Conservation (phyloP, 2,888 invertebrate species). For the Nezara viridula region DNA sequence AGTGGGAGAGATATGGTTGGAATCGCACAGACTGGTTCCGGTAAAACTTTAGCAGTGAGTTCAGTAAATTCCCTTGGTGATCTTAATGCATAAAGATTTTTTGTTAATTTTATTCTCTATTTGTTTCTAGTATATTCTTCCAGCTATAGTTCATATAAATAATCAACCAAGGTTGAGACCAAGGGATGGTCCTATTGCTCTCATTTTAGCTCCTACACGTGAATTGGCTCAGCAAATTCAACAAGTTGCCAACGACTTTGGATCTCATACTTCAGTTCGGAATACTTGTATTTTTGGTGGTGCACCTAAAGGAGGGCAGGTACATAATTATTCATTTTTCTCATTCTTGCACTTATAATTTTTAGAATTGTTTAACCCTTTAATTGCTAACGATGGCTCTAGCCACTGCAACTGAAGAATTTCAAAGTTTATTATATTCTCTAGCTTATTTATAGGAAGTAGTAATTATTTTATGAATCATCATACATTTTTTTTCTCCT, state of each 20-base stretch:
- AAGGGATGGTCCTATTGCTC: slow-evolving; percentile 93
- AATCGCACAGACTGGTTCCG: slow-evolving; percentile 95
- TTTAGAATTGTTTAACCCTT: background rate
- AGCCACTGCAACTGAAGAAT: no score
- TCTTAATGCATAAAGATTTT: background rate
- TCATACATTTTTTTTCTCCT: background rate
- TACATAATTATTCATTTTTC: slow-evolving; percentile 47
- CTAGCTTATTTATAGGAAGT: no score
- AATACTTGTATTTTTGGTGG: slow-evolving; percentile 98
- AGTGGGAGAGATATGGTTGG: slow-evolving; percentile 95
- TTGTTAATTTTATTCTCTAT: background rate
- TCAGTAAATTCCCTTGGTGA: background rate
- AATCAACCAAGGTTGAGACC: slow-evolving; percentile 87
- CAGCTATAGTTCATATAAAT: slow-evolving; percentile 96
- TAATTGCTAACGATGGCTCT: no score
- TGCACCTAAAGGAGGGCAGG: slow-evolving; percentile 95
- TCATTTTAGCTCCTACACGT: slow-evolving; percentile 91
- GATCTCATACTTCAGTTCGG: slow-evolving; percentile 86
- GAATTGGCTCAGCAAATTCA: slow-evolving; percentile 94
- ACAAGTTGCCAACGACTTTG: slow-evolving; percentile 92
- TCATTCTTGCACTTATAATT: background rate
- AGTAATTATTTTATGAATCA: no score
- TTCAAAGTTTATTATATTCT: no score
- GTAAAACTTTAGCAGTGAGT: slow-evolving; percentile 84
- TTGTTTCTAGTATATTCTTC: slow-evolving; percentile 79